Evolutionary conservation across 2,888 invertebrate species (phyloP), one percentile per base, ranked within the genome.

Genomic region (Caenorhabditis sp.): DNA sequence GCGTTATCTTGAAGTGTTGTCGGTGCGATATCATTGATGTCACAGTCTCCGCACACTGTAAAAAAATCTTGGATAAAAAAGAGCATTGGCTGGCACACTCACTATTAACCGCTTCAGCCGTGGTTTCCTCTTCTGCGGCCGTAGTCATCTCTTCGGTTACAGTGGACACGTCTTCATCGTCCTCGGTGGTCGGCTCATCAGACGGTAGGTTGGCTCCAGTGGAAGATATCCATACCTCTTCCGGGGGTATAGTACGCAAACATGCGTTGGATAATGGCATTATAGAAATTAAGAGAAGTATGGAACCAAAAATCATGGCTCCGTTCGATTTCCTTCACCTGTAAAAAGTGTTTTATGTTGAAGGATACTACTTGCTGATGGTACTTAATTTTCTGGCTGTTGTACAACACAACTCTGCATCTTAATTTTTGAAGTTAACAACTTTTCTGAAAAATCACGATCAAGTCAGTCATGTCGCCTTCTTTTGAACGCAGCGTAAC

Each of bases 21-120:
- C 19, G 51, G 51, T 8, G 19, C 19, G 19, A 51, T 51, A 22
- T 51, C 51, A 10, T 51, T 19, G n/a, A 51, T 51, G 22, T 51
- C 19, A 51, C 51, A 51, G 10, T 51, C 51, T 8, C 51, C 51
- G 19, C 51, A 51, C 51, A 51, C 51, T 51, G 51, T 5, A 51
- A 51, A 8, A 8, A 51, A 2, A 51, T 51, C 5, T n/a, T 51
- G n/a, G n/a, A 5, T 47, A 8, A 4, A 47, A 12, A 8, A 14
- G n/a, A 47, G 19, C 44, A 8, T 31, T 31, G 12, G 44, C 12
- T 44, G 12, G 5, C 12, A 44, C 4, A 22, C 19, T 51, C 19
- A 22, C 22, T 51, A 10, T 51, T 22, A n/a, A 51, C 51, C 19
- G 51, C 19, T 10, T 16, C 22, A 19, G 51, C 22, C 5, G 51